phyloP scores from a whole-genome alignment of 1,140 invertebrate genomes.

The Lysiphlebus fabarum region DNA sequence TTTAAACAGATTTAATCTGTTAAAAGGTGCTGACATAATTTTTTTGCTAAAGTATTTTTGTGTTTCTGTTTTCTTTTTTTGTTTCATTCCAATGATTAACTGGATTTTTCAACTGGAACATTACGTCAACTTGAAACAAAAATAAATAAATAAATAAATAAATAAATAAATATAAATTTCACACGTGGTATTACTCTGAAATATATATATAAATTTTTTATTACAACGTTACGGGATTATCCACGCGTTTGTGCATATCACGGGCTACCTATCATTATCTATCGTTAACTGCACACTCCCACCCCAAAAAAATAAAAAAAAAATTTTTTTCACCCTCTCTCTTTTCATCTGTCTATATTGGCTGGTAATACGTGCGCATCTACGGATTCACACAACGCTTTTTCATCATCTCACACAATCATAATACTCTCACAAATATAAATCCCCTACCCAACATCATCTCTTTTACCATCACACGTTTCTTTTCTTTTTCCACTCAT shows the following conservation, averaged over 20 bases:
- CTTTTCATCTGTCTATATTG: too few relatives aligned
- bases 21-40: neutral
- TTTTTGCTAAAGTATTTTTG: conserved; percentile 40
- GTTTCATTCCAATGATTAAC: conserved; percentile 34
- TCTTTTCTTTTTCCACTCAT: conserved; percentile 19
- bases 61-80: conserved; percentile 36
- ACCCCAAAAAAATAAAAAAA: too few relatives aligned
- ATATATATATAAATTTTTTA: conserved; percentile 4
- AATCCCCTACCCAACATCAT: conserved; percentile 30
- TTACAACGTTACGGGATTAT: conserved; percentile 26
- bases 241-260: conserved; percentile 30
- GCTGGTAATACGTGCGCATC: conserved; percentile 23
- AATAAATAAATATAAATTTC: conserved; percentile 12
- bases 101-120: conserved; percentile 33
- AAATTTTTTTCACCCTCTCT: too few relatives aligned
- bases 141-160: conserved; percentile 14
- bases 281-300: conserved; percentile 25
- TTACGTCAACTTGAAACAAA: conserved; percentile 22
- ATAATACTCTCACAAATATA: conserved; percentile 31
- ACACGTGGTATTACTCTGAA: conserved; percentile 28
- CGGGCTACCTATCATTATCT: conserved; percentile 23
- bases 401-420: conserved; percentile 17
- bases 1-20: too few relatives aligned
- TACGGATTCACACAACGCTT: conserved; percentile 19
- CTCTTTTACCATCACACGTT: conserved; percentile 17